A percentile compares a stretch with the other conserved stretches of the same genome.
phyloP scores from a whole-genome alignment of 2,888 invertebrate genomes.

The Linnaemya tessellans region DNA sequence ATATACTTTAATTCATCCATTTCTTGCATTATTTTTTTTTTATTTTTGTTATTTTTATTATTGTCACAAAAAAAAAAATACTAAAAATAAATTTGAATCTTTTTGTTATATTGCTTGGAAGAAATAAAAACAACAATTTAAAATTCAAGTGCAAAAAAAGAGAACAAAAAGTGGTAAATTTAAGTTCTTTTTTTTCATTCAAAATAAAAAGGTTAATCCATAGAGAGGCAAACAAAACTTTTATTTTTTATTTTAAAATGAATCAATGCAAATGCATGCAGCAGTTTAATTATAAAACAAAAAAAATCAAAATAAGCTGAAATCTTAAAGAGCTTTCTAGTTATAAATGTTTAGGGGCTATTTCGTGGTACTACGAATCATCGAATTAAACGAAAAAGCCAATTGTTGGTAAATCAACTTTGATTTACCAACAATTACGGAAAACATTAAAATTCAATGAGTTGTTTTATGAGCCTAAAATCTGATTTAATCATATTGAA shows the following conservation, averaged over 20 bases:
- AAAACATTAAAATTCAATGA: no score
- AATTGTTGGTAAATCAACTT: no score
- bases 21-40: conserved; percentile 34
- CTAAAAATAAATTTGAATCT: conserved; percentile 1
- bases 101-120: conserved; percentile 59
- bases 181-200: background rate
- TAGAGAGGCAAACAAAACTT: conserved; percentile 13
- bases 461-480: no score
- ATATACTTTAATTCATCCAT: conserved; percentile 30
- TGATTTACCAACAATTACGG: no score
- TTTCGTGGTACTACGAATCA: no score
- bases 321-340: no score
- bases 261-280: conserved; percentile 54
- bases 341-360: no score
- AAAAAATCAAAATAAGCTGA: no score
- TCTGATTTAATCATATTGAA: no score
- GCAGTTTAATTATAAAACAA: background rate
- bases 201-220: conserved; percentile 64
- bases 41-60: conserved; percentile 16
- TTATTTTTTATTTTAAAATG: conserved; percentile 33
- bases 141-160: conserved; percentile 15
- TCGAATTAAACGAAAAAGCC: no score
- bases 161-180: background rate
- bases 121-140: conserved; percentile 42
- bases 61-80: background rate